Conservation (phyloP, 2,888 invertebrate species). For the Epiperipatus broadwayi region DNA sequence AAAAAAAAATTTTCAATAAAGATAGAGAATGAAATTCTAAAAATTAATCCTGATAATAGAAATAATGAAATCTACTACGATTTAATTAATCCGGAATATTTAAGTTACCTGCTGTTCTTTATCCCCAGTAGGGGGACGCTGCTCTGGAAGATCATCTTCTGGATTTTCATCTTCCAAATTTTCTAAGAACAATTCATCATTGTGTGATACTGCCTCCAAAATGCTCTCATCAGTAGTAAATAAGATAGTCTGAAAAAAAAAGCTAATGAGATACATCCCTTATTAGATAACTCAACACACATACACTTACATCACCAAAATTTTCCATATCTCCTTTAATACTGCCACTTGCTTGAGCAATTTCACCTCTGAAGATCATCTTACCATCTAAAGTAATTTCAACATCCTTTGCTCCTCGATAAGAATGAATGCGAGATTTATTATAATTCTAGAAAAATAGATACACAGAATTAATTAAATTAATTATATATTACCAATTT, state of each 20-base stretch:
- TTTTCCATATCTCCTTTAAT: constrained; percentile 46
- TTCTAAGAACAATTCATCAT: constrained; percentile 31
- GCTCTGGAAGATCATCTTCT: constrained; percentile 13
- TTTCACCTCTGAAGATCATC: constrained; percentile 57
- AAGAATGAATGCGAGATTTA: constrained; percentile 63
- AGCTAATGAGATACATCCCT: constrained; percentile 12
- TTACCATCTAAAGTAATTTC: constrained; percentile 46
- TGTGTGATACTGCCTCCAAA: constrained; percentile 38
- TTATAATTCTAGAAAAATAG: constrained; percentile 51
- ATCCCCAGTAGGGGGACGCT: constrained; percentile 4
- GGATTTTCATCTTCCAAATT: background rate
- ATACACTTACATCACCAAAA: constrained; percentile 32
- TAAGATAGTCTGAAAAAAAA: constrained; percentile 50
- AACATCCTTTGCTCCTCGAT: constrained; percentile 50
- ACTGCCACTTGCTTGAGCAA: constrained; percentile 54
- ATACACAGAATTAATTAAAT: too few species aligned
- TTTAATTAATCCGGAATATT: too few species aligned
- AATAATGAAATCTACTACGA: too few species aligned
- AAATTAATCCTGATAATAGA: too few species aligned
- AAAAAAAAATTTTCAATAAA: too few species aligned
- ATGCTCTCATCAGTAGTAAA: constrained; percentile 58
- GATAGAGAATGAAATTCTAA: too few species aligned
- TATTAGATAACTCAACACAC: constrained; percentile 11
- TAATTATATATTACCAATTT: constrained; percentile 8
- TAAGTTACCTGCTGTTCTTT: too few species aligned